Percentiles rank a stretch among this genome's conserved stretches.
phyloP scores from a whole-genome alignment of 1,140 invertebrate genomes.

The Rhizoglyphus robini region DNA sequence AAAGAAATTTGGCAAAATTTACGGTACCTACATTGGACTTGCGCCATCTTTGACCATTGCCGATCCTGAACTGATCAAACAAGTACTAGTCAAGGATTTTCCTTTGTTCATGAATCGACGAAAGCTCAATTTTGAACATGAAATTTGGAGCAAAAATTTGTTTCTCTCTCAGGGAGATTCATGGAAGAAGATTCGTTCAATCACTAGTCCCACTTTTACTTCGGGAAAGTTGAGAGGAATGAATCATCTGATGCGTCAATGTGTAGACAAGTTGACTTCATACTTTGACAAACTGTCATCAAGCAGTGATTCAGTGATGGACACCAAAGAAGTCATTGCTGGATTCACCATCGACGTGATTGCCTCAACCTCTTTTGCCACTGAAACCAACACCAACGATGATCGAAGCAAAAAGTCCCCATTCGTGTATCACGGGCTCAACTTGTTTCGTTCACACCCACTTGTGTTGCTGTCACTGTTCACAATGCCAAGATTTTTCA shows the following conservation, averaged over 20 bases:
- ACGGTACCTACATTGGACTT: slow-evolving; percentile 32
- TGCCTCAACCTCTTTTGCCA: no score
- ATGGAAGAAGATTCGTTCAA: slow-evolving; percentile 13
- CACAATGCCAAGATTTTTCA: not conserved
- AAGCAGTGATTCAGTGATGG: not conserved
- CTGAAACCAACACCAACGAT: no score
- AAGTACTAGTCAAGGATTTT: slow-evolving; percentile 33
- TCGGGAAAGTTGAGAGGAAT: no score
- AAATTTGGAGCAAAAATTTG: not conserved
- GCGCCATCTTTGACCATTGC: slow-evolving; percentile 30
- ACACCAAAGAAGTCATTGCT: no score
- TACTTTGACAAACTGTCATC: not conserved
- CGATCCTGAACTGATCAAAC: slow-evolving; percentile 32
- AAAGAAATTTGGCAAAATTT: slow-evolving; percentile 30
- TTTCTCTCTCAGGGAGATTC: not conserved
- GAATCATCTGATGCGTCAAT: not conserved
- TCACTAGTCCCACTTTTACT: no score
- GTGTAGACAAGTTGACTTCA: not conserved
- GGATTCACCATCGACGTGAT: no score
- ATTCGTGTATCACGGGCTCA: not conserved
- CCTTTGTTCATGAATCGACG: slow-evolving; percentile 30
- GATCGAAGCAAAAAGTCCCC: not conserved
- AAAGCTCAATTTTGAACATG: not conserved
- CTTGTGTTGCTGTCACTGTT: not conserved
- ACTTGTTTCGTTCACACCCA: not conserved